These are phyloP conservation scores for Syngnathus scovelli DNA, from an alignment of 2,113 vertebrate species.

Conservation along the genomic window DNA sequence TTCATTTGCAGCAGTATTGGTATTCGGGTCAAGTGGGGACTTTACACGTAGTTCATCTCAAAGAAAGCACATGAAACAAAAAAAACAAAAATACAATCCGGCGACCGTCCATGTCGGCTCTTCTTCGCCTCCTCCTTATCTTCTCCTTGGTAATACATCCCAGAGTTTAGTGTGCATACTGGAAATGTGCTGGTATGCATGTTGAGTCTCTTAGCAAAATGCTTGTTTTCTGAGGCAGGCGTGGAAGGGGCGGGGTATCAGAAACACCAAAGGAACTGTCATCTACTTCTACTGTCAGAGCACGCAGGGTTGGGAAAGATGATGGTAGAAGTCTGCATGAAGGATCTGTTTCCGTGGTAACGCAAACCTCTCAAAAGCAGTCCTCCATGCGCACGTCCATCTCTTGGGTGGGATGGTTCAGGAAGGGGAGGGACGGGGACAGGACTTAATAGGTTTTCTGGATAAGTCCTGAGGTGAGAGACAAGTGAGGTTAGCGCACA, in stretches of 20 bases:
- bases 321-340: constrained; percentile 51
- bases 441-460: constrained; percentile 93
- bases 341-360: constrained; percentile 62
- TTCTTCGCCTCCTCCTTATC: constrained; percentile 29
- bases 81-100: constrained; percentile 68
- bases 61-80: constrained; percentile 67
- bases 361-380: constrained; percentile 60
- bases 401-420: constrained; percentile 52
- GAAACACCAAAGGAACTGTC: constrained; percentile 33
- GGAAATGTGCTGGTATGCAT: constrained; percentile 42
- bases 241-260: not conserved
- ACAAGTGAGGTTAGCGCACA: constrained; percentile 83
- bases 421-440: constrained; percentile 60
- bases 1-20: constrained; percentile 63
- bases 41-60: constrained; percentile 58
- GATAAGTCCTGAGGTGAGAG: constrained; percentile 96
- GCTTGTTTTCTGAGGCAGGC: constrained; percentile 25
- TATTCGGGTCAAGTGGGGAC: constrained; percentile 44
- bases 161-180: constrained; percentile 63
- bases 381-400: constrained; percentile 81
- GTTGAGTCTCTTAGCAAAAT: constrained; percentile 26
- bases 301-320: constrained; percentile 35
- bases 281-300: constrained; percentile 44
- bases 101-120: constrained; percentile 30
- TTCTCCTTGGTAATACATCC: constrained; percentile 47